Conservation (phyloP, 2,888 invertebrate species). For the Catocala fraxini region DNA sequence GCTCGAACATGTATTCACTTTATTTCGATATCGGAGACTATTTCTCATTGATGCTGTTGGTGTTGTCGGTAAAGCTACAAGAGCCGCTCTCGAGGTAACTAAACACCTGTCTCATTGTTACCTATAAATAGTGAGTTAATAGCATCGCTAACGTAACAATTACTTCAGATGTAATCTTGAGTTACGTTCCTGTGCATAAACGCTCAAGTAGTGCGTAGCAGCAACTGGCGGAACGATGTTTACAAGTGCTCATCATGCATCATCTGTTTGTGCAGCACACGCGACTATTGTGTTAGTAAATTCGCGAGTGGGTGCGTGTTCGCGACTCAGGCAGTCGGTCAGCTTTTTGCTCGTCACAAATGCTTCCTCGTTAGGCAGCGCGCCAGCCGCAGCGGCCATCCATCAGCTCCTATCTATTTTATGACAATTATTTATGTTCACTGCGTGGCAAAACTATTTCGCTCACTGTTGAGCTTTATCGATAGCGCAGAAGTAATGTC, state of each 20-base stretch:
- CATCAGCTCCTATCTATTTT: conserved; percentile 83
- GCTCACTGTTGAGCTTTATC: conserved; percentile 87
- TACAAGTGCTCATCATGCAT: conserved; percentile 52
- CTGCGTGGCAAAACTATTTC: conserved; percentile 84
- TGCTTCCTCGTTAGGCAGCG: conserved; percentile 76
- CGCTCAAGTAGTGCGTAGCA: conserved; percentile 60
- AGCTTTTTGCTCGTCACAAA: conserved; percentile 55
- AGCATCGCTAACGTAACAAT: conserved; percentile 67
- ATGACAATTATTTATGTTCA: conserved; percentile 87
- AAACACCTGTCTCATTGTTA: conserved; percentile 66
- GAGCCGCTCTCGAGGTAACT: conserved; percentile 45
- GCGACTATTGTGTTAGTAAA: conserved; percentile 59
- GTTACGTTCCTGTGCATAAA: conserved; percentile 62
- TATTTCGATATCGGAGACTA: conserved; percentile 69
- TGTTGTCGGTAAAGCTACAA: conserved; percentile 56
- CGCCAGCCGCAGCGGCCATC: conserved; percentile 68
- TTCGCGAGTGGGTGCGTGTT: conserved; percentile 28
- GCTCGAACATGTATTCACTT: conserved; percentile 70
- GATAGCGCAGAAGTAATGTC: conserved; percentile 86
- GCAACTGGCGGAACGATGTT: conserved; percentile 56
- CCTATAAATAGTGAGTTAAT: conserved; percentile 66
- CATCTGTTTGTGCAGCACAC: conserved; percentile 58
- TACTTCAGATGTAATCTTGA: conserved; percentile 65
- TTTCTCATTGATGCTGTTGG: conserved; percentile 68
- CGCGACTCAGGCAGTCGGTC: conserved; percentile 41